phyloP scores from a whole-genome alignment of 2,113 vertebrate genomes.

The Plectropomus leopardus region DNA sequence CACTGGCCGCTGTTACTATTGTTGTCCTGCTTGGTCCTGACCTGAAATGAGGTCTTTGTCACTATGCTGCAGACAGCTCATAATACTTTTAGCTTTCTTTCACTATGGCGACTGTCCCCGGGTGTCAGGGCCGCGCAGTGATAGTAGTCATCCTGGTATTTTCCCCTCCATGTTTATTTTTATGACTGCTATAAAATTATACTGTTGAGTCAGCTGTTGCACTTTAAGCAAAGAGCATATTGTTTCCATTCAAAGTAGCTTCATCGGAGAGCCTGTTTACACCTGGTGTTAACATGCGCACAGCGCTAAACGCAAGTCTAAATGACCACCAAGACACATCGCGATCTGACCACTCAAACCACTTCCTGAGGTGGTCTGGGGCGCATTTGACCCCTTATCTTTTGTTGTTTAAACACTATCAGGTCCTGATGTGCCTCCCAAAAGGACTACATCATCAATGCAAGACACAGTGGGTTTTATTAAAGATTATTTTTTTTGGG shows the following conservation, averaged over 20 bases:
- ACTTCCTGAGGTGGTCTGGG: too few species aligned
- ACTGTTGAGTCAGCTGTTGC: slow-evolving; percentile 11
- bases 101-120: slow-evolving; percentile 8
- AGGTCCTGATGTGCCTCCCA: too few species aligned
- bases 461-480: too few species aligned
- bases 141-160: slow-evolving; percentile 55
- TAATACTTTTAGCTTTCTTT: slow-evolving; percentile 53
- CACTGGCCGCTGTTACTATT: slow-evolving; percentile 52
- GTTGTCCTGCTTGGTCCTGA: slow-evolving; percentile 47
- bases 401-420: too few species aligned
- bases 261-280: too few species aligned
- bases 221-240: slow-evolving; percentile 11
- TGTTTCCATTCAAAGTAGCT: slow-evolving; percentile 21
- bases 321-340: too few species aligned
- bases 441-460: too few species aligned
- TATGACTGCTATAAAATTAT: slow-evolving; percentile 33
- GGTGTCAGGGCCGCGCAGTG: slow-evolving; percentile 26
- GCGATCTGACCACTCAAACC: too few species aligned
- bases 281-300: too few species aligned
- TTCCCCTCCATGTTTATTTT: slow-evolving; percentile 49
- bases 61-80: slow-evolving; percentile 46
- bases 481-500: too few species aligned
- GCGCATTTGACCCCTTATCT: too few species aligned
- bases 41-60: slow-evolving; percentile 37
- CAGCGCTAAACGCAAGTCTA: too few species aligned